phyloP scores from a whole-genome alignment of 2,888 invertebrate genomes.

The Octodonta nipae region DNA sequence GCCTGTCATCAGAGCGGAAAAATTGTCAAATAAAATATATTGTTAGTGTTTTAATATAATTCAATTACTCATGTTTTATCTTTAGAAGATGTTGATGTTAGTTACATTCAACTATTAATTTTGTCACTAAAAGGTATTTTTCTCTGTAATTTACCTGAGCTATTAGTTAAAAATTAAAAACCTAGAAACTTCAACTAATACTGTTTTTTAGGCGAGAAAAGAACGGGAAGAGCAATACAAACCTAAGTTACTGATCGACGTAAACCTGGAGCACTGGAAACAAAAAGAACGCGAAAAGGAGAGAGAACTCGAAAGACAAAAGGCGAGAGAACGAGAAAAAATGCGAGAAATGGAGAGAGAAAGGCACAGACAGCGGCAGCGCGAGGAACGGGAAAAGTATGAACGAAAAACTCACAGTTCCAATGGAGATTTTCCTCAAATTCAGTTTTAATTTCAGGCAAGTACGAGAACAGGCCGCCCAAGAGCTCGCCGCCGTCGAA shows the following conservation, averaged over 20 bases:
- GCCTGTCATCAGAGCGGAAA: no score
- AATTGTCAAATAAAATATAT: no score
- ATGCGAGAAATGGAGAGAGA: slow-evolving; percentile 73
- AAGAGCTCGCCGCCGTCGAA: slow-evolving; percentile 51
- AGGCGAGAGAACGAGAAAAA: slow-evolving; percentile 63
- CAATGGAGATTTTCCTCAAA: slow-evolving; percentile 3
- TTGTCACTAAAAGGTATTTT: no score
- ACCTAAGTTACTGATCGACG: slow-evolving; percentile 68
- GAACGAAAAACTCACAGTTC: slow-evolving; percentile 2
- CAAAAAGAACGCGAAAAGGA: slow-evolving; percentile 47
- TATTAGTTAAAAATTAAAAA: not conserved
- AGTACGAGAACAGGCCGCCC: slow-evolving; percentile 43
- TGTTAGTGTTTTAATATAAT: no score
- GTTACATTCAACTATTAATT: no score
- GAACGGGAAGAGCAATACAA: slow-evolving; percentile 72
- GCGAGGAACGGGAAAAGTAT: slow-evolving; percentile 33
- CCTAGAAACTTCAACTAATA: slow-evolving; percentile 1
- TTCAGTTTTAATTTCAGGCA: slow-evolving; percentile 27
- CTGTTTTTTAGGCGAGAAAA: slow-evolving; percentile 42
- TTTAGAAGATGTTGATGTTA: no score
- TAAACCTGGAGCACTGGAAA: slow-evolving; percentile 46
- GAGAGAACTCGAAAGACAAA: slow-evolving; percentile 37
- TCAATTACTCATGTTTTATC: no score
- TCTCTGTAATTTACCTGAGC: no score
- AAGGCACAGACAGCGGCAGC: slow-evolving; percentile 30